Percentiles rank a stretch among this genome's conserved stretches.
These are phyloP conservation scores for Procapra przewalskii DNA, from an alignment of 2,113 vertebrate genomes.

Conservation along the genomic window DNA sequence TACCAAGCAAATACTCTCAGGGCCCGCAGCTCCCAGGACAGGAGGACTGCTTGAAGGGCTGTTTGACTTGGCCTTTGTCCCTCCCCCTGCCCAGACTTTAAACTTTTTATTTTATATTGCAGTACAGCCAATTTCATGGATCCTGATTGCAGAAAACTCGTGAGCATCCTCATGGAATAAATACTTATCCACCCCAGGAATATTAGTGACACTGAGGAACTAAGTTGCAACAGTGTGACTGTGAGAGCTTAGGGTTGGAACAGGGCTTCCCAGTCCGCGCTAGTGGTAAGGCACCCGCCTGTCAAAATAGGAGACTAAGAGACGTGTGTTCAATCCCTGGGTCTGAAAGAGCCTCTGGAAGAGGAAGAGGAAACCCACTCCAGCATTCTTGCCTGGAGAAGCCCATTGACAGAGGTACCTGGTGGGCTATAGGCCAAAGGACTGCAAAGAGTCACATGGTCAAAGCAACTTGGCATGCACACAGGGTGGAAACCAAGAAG, in stretches of 20 bases:
- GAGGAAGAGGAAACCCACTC: neutral
- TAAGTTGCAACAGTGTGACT: neutral
- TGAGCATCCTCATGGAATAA: neutral
- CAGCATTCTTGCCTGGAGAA: neutral
- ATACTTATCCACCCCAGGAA: neutral
- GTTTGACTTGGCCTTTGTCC: neutral
- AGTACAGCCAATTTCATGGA: neutral
- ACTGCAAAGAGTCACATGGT: neutral
- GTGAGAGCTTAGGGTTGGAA: neutral
- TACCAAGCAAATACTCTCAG: neutral
- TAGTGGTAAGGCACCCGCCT: neutral
- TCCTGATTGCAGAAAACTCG: neutral
- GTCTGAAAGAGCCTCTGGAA: neutral
- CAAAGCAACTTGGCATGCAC: neutral
- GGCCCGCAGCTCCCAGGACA: neutral
- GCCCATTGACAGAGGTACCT: neutral
- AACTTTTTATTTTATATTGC: neutral
- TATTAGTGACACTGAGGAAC: neutral
- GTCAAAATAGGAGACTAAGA: neutral
- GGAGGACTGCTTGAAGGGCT: neutral
- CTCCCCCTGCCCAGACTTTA: accelerated
- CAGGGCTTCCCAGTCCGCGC: neutral
- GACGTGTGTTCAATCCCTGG: neutral
- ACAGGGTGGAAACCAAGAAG: neutral
- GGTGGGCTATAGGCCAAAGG: neutral